These are phyloP conservation scores for Brienomyrus brachyistius DNA, from an alignment of 2,113 vertebrate genomes.

Conservation along the genomic window DNA sequence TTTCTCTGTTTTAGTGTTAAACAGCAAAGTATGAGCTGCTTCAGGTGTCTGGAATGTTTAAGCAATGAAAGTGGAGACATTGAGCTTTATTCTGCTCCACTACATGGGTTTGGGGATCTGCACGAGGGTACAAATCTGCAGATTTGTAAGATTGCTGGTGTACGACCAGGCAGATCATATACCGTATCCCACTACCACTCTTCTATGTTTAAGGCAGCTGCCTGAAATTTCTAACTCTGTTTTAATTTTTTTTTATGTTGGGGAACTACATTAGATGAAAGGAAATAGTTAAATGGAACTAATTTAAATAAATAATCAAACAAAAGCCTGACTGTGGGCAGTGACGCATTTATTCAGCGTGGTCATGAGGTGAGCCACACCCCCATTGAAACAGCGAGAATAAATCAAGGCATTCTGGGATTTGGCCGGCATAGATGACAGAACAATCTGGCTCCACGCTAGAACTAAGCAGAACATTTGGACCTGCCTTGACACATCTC, in stretches of 20 bases:
- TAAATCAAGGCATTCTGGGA: not conserved
- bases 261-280: not conserved
- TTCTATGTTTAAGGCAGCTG: not conserved
- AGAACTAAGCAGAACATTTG: not conserved
- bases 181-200: not conserved
- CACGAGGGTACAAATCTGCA: not conserved
- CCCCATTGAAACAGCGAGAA: not conserved
- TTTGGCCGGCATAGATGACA: not conserved
- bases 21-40: not conserved
- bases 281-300: not conserved
- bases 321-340: not conserved
- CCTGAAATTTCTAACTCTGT: not conserved
- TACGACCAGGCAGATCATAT: not conserved
- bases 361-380: not conserved
- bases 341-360: not conserved
- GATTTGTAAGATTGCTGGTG: not conserved
- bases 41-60: not conserved
- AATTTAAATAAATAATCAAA: conserved; percentile 15
- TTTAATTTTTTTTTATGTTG: not conserved
- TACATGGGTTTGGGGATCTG: not conserved
- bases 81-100: not conserved
- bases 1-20: not conserved
- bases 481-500: conserved; percentile 10
- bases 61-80: not conserved
- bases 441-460: not conserved